These are phyloP conservation scores for Marisa cornuarietis DNA, from an alignment of 1,140 invertebrate genomes.

Conservation along the genomic window DNA sequence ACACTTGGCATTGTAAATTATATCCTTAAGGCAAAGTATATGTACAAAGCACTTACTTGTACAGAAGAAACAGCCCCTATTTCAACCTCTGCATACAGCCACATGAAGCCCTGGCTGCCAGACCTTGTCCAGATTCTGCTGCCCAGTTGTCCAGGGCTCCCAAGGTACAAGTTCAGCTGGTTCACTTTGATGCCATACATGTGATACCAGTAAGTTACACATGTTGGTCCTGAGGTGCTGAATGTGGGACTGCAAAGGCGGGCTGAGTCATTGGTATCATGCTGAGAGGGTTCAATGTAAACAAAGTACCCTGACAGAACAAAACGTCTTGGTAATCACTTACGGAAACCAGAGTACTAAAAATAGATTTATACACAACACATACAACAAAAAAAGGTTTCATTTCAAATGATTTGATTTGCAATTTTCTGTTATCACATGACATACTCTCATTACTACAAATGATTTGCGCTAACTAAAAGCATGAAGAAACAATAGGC, in stretches of 20 bases:
- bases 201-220: conserved; percentile 57
- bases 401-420: background rate
- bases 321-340: background rate
- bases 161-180: conserved; percentile 56
- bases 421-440: background rate
- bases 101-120: conserved; percentile 44
- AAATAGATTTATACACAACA: background rate
- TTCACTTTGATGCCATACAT: conserved; percentile 54
- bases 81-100: conserved; percentile 33
- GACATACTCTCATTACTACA: no score
- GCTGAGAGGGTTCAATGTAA: conserved; percentile 34
- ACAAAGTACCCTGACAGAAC: conserved; percentile 34
- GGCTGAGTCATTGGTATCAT: conserved; percentile 29
- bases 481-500: background rate
- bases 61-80: background rate
- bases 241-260: conserved; percentile 33
- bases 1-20: no score
- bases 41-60: background rate
- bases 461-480: background rate
- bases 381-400: background rate
- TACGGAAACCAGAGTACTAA: background rate
- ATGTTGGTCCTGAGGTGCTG: conserved; percentile 24
- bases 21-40: no score
- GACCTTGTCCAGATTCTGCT: conserved; percentile 32
- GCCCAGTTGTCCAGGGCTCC: background rate